Conservation (phyloP, 2,797 vertebrate species). For the Darevskia nairensis region DNA sequence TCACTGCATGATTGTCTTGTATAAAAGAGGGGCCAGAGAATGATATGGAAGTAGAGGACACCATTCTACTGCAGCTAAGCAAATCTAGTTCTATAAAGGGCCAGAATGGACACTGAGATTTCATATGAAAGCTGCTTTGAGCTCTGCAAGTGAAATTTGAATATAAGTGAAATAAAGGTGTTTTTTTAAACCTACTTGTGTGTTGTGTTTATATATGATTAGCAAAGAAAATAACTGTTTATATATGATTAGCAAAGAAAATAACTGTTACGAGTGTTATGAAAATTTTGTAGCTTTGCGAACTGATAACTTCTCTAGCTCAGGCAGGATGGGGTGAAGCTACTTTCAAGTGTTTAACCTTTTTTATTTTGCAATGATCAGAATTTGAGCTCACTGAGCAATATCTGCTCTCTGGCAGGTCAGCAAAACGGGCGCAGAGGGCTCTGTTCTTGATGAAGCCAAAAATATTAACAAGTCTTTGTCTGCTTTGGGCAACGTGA, state of each 20-base stretch:
- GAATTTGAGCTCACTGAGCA: constrained; percentile 20
- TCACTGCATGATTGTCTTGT: not conserved
- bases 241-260: not conserved
- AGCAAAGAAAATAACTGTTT: not conserved
- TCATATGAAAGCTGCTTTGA: not conserved
- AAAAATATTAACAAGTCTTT: constrained; percentile 98
- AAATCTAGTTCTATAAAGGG: not conserved
- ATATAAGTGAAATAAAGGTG: not conserved
- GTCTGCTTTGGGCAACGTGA: constrained; percentile 94
- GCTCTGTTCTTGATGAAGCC: constrained; percentile 93
- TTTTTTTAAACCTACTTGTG: no score
- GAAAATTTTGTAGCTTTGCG: not conserved
- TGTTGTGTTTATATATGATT: not conserved
- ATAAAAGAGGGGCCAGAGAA: not conserved
- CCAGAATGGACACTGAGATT: not conserved
- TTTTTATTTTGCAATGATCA: not conserved
- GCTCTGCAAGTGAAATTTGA: not conserved
- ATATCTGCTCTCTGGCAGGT: constrained; percentile 80
- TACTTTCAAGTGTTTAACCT: not conserved
- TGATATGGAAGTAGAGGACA: not conserved
- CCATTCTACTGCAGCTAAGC: not conserved
- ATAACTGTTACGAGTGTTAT: no score
- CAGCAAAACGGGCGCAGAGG: constrained; percentile 96
- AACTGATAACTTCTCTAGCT: not conserved
- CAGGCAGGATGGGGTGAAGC: not conserved